Conservation (phyloP, 1,140 invertebrate species). For the Latrodectus geometricus region DNA sequence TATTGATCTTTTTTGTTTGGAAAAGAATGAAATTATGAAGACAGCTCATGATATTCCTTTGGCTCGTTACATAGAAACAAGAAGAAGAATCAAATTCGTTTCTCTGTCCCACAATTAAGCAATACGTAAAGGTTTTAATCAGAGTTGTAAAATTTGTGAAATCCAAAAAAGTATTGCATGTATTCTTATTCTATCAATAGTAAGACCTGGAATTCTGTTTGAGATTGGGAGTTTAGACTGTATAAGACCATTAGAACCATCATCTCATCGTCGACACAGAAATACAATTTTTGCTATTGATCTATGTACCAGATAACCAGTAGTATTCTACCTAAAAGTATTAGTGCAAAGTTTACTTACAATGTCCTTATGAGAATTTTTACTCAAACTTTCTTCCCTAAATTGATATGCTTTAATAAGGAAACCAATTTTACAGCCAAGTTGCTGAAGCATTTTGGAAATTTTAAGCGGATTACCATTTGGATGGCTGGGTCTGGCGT, state of each 20-base stretch:
- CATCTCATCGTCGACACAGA: not conserved
- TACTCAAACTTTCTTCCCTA: not conserved
- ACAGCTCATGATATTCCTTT: not conserved
- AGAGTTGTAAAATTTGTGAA: not conserved
- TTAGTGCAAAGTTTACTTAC: not conserved
- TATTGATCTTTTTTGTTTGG: not conserved
- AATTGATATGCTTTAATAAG: not conserved
- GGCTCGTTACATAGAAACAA: not conserved
- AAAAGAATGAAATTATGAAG: not conserved
- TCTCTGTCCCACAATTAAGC: not conserved
- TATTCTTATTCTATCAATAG: slow-evolving; percentile 9
- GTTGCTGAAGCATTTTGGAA: not conserved
- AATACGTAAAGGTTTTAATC: not conserved
- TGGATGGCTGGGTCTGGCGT: too few relatives aligned
- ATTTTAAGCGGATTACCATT: too few relatives aligned
- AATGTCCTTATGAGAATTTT: not conserved
- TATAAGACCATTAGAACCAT: slow-evolving; percentile 9
- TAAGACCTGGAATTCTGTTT: slow-evolving; percentile 15
- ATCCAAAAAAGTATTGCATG: not conserved
- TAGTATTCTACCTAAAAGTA: not conserved
- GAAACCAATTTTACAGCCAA: not conserved
- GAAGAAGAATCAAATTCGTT: slow-evolving; percentile 3
- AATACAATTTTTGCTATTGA: not conserved
- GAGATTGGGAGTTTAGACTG: slow-evolving; percentile 21
- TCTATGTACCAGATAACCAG: not conserved